Evolutionary conservation across 2,888 invertebrate genomes (phyloP), one percentile per base, ranked within the genome.

Genomic region (Eurytoma californica): DNA sequence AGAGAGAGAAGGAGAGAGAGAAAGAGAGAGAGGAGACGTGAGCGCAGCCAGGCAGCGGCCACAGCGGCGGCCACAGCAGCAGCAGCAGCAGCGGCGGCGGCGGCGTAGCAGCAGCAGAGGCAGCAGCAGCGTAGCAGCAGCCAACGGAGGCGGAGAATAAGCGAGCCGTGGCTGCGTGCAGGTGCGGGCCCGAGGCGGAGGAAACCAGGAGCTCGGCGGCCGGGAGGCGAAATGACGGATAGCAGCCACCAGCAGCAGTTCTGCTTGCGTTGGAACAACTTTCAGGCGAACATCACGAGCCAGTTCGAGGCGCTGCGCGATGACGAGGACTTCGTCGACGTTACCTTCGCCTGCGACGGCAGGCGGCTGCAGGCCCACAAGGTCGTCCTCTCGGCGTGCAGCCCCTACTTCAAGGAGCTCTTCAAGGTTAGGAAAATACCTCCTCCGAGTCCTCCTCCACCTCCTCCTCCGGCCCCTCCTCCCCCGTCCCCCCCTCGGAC

Each of bases 221-320:
- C 55, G 68, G 74, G 77, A 76, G 80, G 77, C 87, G 88, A 86
- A 90, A 90, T 90, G 90, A 90, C 90, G 90, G 89, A 90, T 89
- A 89, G 88, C 86, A 68, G 79, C 72, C 84, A 84, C 81, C 95
- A 95, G 92, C 96, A 96, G 92, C 95, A 95, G 92, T 96, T 95
- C 92, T 96, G 96, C 93, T 93, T 96, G 91, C 93, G 95, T 92
- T 96, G 96, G 96, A 96, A 96, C 92, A 95, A 96, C 93, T 95
- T 95, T 92, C 95, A 95, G 92, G 95, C 95, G 85, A 96, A 96
- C 92, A 95, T 96, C 91, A 95, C 95, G 89, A 94, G 95, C 91
- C 95, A 96, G 91, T 95, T 96, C 92, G 95, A 95, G 92, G 93
- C 95, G 88, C 92, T 96, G 88, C 93, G 96, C 90, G 94, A 95